phyloP scores from a whole-genome alignment of 1,140 invertebrate species.

The Sitobion miscanthi region DNA sequence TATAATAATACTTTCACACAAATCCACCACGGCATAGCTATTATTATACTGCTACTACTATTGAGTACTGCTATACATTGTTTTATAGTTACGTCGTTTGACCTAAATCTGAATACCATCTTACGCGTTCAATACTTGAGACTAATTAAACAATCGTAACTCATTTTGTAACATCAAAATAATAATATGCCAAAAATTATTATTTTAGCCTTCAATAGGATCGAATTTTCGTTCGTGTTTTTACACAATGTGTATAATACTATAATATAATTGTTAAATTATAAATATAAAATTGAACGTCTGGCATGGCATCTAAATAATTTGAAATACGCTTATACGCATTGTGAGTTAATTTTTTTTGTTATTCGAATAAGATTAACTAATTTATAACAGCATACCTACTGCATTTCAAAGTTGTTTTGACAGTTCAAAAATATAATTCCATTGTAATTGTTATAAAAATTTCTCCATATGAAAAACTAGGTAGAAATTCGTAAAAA shows the following conservation, averaged over 20 bases:
- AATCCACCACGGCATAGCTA: background rate
- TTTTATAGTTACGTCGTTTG: slow-evolving; percentile 13
- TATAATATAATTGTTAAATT: too few species aligned
- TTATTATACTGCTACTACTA: background rate
- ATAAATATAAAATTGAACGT: too few species aligned
- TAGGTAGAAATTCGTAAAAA: too few species aligned
- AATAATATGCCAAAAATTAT: slow-evolving; percentile 12
- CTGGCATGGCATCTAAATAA: too few species aligned
- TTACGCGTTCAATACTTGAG: background rate
- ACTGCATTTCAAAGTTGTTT: too few species aligned
- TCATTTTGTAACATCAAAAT: background rate
- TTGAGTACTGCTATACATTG: background rate
- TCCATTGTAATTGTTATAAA: too few species aligned
- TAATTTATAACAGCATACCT: too few species aligned
- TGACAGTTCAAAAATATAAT: too few species aligned
- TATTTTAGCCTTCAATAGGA: slow-evolving; percentile 15
- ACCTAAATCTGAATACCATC: background rate
- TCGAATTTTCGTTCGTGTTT: background rate
- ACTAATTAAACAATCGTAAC: slow-evolving; percentile 15
- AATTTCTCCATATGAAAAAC: too few species aligned
- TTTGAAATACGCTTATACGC: too few species aligned
- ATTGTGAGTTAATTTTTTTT: too few species aligned
- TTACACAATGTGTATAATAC: background rate
- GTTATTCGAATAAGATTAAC: too few species aligned
- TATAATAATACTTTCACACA: slow-evolving; percentile 30